Percentiles rank a stretch among this genome's conserved stretches.
Evolutionary conservation across 2,888 invertebrate species (phyloP).

Genomic region (Salpingus planirostris): DNA sequence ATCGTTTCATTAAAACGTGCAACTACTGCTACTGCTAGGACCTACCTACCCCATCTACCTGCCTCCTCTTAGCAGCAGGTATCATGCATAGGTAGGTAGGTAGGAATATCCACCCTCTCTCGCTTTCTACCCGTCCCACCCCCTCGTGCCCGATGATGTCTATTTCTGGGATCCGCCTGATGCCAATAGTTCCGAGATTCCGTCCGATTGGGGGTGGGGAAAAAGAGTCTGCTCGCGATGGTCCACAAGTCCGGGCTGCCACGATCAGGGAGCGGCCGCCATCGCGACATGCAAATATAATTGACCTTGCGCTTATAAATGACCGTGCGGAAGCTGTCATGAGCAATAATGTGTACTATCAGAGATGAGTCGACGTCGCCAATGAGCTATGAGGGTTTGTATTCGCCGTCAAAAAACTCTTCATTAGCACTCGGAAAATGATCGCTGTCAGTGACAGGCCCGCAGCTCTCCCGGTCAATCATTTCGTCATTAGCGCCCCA

Average conservation of each 20-base stretch:
- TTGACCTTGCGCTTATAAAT: conserved; percentile 42
- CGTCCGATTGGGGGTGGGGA: too few relatives aligned
- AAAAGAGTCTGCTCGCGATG: too few relatives aligned
- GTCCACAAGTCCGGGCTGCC: not conserved
- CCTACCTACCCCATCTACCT: too few relatives aligned
- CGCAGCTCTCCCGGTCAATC: conserved; percentile 36
- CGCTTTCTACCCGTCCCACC: too few relatives aligned
- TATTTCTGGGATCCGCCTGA: too few relatives aligned
- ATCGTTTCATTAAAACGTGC: not conserved
- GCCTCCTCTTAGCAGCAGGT: too few relatives aligned
- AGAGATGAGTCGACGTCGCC: conserved; percentile 36
- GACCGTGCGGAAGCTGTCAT: conserved; percentile 40
- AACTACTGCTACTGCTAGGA: too few relatives aligned
- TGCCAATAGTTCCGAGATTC: too few relatives aligned
- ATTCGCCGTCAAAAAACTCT: conserved; percentile 40
- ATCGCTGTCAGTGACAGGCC: conserved; percentile 39
- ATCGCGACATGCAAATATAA: conserved; percentile 36
- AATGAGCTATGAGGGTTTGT: conserved; percentile 38
- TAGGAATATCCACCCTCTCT: too few relatives aligned
- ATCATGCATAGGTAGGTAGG: too few relatives aligned
- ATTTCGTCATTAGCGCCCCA: conserved; percentile 34
- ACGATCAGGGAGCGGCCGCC: conserved; percentile 2
- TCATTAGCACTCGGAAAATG: conserved; percentile 43
- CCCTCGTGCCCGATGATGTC: too few relatives aligned
- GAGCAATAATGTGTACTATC: conserved; percentile 40